Evolutionary conservation across 1,140 invertebrate genomes (phyloP), one percentile per base, ranked within the genome.

Genomic region (Gonioctena quinquepunctata): DNA sequence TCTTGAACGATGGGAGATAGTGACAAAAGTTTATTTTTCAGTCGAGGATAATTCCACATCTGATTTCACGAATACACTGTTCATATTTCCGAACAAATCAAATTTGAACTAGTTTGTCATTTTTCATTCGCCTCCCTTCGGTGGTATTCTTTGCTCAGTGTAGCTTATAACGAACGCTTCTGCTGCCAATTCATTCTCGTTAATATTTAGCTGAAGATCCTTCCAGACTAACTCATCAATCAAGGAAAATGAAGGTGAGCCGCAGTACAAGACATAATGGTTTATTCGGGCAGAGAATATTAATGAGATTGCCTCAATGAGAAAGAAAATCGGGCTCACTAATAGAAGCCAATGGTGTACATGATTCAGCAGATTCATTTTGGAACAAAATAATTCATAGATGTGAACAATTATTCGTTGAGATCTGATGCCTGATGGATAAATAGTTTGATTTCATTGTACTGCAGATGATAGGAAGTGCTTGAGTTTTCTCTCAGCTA

Each of bases 181-280:
- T 42, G 16, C 16, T 11, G 25, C 13, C 60, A 62, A 62, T 62
- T 42, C 28, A 28, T 18, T 21, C 26, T 62, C 23, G 60, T 62
- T 62, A 27, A 62, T 26, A 62, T 62, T 62, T 62, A 25, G 60
- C 16, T 21, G 11, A 16, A 25, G 27, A 57, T 23, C 13, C 7
- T 27, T 27, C 23, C 21, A 25, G 16, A 21, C 27, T 3, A 27
- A 21, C 60, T 62, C 60, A 62, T 62, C 60, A 62, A 62, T 62
- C 60, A 62, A 62, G 28, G 33, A 42, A 62, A 28, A 42, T 33
- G 27, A 26, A 62, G 60, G 60, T 62, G 60, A 62, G 25, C 19
- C 60, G 25, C 54, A 25, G 25, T 42, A 42, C 33, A 42, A 42
- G 25, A 62, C 60, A 62, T 33, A 26, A 62, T 62, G 60, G 60